A percentile compares a stretch with the other conserved stretches of the same genome.
Evolutionary conservation across 2,113 vertebrate species (phyloP).

Genomic region (Leucosticte australis): DNA sequence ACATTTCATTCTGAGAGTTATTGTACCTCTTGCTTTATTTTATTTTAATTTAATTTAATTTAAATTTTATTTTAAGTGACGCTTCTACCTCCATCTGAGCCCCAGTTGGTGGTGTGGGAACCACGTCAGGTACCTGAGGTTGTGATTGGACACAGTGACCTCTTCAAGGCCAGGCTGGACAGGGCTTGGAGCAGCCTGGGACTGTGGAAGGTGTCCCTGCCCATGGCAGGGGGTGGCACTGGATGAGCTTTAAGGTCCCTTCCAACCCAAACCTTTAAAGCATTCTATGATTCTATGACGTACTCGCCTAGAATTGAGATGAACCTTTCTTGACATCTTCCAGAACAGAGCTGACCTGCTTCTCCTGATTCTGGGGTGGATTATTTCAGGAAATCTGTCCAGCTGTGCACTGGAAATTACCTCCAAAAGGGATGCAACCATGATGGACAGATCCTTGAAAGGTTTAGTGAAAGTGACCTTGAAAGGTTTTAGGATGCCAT

Average conservation of each 20-base stretch:
- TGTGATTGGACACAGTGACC: not conserved
- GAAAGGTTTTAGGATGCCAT: not conserved
- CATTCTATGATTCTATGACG: not conserved
- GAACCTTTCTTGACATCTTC: not conserved
- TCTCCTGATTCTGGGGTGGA: not conserved
- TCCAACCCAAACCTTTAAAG: not conserved
- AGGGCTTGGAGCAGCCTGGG: not conserved
- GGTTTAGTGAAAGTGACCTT: too few relatives aligned
- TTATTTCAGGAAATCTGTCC: not conserved
- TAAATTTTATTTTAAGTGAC: not conserved
- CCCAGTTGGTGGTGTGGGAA: accelerated
- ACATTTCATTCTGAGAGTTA: not conserved
- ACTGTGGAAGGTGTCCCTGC: not conserved
- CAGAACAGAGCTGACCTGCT: not conserved
- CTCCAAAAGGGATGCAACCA: not conserved
- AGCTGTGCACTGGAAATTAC: not conserved
- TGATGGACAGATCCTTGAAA: too few relatives aligned
- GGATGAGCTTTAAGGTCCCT: not conserved
- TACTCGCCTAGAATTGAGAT: accelerated
- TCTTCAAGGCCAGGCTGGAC: not conserved
- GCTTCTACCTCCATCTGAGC: not conserved
- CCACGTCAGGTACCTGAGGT: not conserved
- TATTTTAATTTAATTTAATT: not conserved
- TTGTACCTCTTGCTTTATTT: not conserved
- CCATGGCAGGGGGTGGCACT: not conserved